Evolutionary conservation across 2,113 vertebrate species (phyloP).

Genomic region (Desmodus rotundus): DNA sequence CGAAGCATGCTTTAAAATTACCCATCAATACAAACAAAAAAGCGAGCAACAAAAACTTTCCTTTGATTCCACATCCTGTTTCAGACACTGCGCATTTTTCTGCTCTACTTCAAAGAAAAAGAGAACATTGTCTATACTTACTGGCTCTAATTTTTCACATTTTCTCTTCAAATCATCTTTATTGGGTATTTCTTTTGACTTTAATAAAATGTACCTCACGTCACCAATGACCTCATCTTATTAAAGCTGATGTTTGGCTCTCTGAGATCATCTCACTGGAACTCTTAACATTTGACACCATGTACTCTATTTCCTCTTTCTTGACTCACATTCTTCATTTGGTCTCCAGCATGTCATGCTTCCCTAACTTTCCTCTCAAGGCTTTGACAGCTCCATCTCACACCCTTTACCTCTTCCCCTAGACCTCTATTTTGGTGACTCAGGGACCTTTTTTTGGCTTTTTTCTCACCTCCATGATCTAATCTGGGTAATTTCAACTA

Average conservation of each 20-base stretch:
- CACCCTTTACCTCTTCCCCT: not conserved
- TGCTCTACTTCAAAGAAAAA: not conserved
- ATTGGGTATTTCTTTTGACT: not conserved
- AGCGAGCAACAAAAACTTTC: not conserved
- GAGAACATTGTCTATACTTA: not conserved
- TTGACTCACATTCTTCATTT: not conserved
- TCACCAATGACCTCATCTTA: constrained; percentile 32
- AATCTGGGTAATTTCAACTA: not conserved
- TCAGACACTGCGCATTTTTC: not conserved
- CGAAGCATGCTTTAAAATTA: not conserved
- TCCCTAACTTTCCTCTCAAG: not conserved
- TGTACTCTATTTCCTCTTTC: not conserved
- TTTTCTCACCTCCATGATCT: not conserved
- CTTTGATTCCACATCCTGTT: not conserved
- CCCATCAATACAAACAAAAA: not conserved
- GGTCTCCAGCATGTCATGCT: not conserved
- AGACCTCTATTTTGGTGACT: not conserved
- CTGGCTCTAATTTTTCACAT: not conserved
- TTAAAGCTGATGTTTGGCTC: not conserved
- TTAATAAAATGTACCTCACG: not conserved
- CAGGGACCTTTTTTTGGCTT: not conserved
- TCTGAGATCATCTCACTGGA: constrained; percentile 32
- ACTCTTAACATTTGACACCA: not conserved
- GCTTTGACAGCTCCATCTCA: not conserved
- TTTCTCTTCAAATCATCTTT: constrained; percentile 9